These are phyloP conservation scores for Scaptomyza cyrtandrae DNA, from an alignment of 2,888 invertebrate genomes.

Conservation along the genomic window DNA sequence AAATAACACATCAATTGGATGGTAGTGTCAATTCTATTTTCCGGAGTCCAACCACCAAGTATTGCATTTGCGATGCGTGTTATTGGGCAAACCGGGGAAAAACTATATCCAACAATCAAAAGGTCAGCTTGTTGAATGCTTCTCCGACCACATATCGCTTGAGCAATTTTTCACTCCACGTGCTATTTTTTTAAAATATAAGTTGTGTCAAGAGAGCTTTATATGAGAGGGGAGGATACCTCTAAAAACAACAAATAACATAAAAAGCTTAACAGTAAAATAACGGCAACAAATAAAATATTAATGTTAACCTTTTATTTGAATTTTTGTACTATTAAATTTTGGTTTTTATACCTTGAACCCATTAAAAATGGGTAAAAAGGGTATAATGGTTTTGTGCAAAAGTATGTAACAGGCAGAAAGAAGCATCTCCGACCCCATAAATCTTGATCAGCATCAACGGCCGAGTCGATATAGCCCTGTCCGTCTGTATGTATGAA, in stretches of 20 bases:
- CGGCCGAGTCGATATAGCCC: too few relatives aligned
- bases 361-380: too few relatives aligned
- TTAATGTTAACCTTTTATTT: too few relatives aligned
- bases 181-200: constrained; percentile 25
- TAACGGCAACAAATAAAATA: constrained; percentile 2
- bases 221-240: background rate
- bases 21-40: constrained; percentile 54
- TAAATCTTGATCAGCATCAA: too few relatives aligned
- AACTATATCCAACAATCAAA: constrained; percentile 7
- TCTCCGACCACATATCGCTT: constrained; percentile 13
- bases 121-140: constrained; percentile 18
- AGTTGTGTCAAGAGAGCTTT: constrained; percentile 19
- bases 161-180: constrained; percentile 21
- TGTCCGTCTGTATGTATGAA: too few relatives aligned
- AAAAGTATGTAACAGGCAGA: too few relatives aligned
- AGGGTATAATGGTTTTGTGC: too few relatives aligned
- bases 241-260: constrained; percentile 43
- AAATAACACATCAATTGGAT: constrained; percentile 10
- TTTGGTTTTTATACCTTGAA: too few relatives aligned
- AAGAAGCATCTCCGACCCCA: too few relatives aligned
- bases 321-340: too few relatives aligned
- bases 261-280: constrained; percentile 45
- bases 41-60: constrained; percentile 21
- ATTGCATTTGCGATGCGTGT: constrained; percentile 25
- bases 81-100: constrained; percentile 12